phyloP scores from a whole-genome alignment of 2,113 vertebrate genomes.

The Marmota monax region DNA sequence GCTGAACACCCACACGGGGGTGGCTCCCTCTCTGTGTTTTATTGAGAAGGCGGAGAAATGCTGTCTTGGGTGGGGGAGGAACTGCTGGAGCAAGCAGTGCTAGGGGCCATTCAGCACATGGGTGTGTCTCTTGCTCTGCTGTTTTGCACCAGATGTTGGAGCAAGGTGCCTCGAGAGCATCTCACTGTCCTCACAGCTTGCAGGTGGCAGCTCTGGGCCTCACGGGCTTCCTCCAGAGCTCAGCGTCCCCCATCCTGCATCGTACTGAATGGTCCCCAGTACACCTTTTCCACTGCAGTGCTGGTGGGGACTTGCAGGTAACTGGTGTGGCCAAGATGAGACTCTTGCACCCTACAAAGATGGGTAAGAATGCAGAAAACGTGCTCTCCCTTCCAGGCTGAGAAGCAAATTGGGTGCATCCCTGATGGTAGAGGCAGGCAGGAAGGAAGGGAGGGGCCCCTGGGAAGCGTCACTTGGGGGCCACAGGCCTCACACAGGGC shows the following conservation, averaged over 20 bases:
- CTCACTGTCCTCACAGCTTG: background rate
- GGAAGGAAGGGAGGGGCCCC: constrained; percentile 72
- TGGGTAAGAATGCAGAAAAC: constrained; percentile 65
- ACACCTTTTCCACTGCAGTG: no score
- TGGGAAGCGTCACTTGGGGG: constrained; percentile 68
- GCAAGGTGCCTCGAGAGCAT: no score
- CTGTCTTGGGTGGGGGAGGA: no score
- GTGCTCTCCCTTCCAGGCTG: constrained; percentile 62
- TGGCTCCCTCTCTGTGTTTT: background rate
- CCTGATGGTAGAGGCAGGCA: constrained; percentile 65
- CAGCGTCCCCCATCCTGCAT: background rate
- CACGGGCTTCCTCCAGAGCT: background rate
- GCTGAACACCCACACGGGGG: background rate
- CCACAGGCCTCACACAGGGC: constrained; percentile 75
- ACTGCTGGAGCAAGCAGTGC: background rate
- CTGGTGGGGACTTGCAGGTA: constrained; percentile 73
- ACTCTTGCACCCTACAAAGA: constrained; percentile 74
- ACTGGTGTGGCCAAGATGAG: constrained; percentile 69
- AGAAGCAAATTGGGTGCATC: constrained; percentile 71
- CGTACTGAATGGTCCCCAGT: background rate
- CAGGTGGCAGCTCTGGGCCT: fast-evolving
- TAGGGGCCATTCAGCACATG: no score
- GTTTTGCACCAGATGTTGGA: no score
- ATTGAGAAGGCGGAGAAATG: background rate
- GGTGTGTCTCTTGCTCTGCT: no score